These are phyloP conservation scores for Parnassius apollo DNA, from an alignment of 2,888 invertebrate genomes.

Conservation along the genomic window DNA sequence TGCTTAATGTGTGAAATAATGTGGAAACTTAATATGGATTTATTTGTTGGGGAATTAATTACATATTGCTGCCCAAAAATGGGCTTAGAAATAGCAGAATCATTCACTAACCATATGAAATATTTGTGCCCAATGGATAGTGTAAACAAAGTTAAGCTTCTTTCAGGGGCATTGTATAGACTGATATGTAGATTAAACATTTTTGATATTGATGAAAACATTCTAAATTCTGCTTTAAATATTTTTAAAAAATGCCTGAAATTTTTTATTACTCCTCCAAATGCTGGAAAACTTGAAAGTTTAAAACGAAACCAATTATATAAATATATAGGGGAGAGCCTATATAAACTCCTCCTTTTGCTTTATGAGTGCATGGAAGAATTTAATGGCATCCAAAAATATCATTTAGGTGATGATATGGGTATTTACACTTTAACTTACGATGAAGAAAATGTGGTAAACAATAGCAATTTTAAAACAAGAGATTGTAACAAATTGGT, in stretches of 20 bases:
- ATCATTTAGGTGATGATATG: conserved; percentile 39
- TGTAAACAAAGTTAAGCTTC: conserved; percentile 45
- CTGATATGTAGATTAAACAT: conserved; percentile 57
- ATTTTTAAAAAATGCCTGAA: conserved; percentile 55
- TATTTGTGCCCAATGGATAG: conserved; percentile 56
- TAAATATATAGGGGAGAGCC: conserved; percentile 53
- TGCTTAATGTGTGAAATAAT: conserved; percentile 66
- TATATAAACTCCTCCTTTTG: conserved; percentile 46
- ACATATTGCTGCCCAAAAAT: conserved; percentile 53
- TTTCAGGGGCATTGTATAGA: conserved; percentile 54
- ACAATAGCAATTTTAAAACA: conserved; percentile 38
- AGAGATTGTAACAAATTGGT: conserved; percentile 47
- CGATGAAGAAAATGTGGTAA: conserved; percentile 40
- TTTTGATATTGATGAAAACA: conserved; percentile 44
- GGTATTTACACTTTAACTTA: conserved; percentile 55
- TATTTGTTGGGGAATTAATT: conserved; percentile 59
- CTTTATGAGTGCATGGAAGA: conserved; percentile 47
- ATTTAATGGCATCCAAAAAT: conserved; percentile 43
- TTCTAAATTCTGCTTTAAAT: conserved; percentile 41
- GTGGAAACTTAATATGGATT: conserved; percentile 60
- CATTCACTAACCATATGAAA: conserved; percentile 58
- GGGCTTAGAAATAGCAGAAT: conserved; percentile 54
- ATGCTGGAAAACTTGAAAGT: conserved; percentile 46
- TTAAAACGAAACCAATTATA: conserved; percentile 54
- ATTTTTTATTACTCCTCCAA: conserved; percentile 59